phyloP scores from a whole-genome alignment of 2,888 invertebrate species.

The Lasioglossum figueresi region DNA sequence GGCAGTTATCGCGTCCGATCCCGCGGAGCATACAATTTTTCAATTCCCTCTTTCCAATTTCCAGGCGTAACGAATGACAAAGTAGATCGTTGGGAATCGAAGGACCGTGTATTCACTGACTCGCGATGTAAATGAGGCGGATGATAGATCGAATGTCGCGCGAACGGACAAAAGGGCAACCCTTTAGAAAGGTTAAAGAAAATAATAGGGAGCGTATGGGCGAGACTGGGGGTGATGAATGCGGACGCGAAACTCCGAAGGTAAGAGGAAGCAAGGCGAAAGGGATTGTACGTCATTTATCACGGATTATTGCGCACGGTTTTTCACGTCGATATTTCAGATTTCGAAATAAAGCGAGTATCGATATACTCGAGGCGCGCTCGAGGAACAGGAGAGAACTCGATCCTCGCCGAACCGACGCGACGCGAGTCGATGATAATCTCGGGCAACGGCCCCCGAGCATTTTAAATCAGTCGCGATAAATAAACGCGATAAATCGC shows the following conservation, averaged over 20 bases:
- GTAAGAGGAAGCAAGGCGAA: neutral
- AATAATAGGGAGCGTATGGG: conserved; percentile 36
- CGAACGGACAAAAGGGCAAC: conserved; percentile 29
- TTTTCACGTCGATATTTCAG: neutral
- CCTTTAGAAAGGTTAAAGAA: conserved; percentile 17
- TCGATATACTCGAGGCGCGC: neutral
- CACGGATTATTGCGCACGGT: conserved; percentile 6
- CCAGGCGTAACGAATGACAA: conserved; percentile 24
- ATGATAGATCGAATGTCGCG: conserved; percentile 47
- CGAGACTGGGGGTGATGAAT: conserved; percentile 10
- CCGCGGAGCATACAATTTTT: neutral
- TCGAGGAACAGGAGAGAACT: conserved; percentile 1
- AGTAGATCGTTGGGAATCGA: conserved; percentile 22
- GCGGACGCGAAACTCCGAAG: conserved; percentile 15
- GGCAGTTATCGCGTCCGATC: conserved; percentile 4
- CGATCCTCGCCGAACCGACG: neutral
- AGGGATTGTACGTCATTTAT: conserved; percentile 17
- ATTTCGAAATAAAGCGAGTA: conserved; percentile 14
- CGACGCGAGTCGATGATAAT: conserved; percentile 34
- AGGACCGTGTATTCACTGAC: conserved; percentile 23
- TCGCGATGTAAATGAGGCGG: conserved; percentile 40
- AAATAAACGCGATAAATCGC: conserved; percentile 54
- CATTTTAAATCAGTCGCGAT: conserved; percentile 56
- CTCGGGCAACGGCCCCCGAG: neutral
- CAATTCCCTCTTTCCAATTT: conserved; percentile 31